Evolutionary conservation across 2,888 invertebrate genomes (phyloP).

Genomic region (Rhodophaea formosa): DNA sequence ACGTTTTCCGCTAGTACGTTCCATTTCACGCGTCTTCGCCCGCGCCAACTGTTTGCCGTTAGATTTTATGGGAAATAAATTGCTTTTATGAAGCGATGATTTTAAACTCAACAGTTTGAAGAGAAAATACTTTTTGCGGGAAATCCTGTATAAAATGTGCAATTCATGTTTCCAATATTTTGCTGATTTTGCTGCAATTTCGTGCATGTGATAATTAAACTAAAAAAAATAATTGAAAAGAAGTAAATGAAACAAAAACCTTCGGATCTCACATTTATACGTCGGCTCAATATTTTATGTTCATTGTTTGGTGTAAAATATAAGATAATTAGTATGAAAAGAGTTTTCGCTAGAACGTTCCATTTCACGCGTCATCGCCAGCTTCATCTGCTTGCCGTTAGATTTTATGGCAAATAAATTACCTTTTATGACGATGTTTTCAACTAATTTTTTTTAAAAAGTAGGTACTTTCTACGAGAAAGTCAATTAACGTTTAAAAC

Average conservation of each 20-base stretch:
- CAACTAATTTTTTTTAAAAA: neutral
- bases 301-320: too few species aligned
- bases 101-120: neutral
- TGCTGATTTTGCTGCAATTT: too few species aligned
- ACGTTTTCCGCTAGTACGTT: neutral
- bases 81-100: neutral
- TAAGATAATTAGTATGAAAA: neutral
- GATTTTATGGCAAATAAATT: neutral
- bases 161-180: too few species aligned
- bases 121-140: neutral
- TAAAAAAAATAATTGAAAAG: too few species aligned
- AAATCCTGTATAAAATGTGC: too few species aligned
- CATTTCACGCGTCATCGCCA: constrained; percentile 6
- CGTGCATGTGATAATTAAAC: too few species aligned
- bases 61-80: neutral
- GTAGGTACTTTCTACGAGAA: too few species aligned
- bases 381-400: neutral
- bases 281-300: too few species aligned
- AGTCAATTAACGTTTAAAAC: too few species aligned
- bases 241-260: too few species aligned
- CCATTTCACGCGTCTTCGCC: constrained; percentile 8
- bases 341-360: neutral
- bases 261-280: too few species aligned
- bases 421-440: neutral
- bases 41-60: neutral